phyloP scores from a whole-genome alignment of 2,113 vertebrate genomes.

The Pollimyrus isidori region DNA sequence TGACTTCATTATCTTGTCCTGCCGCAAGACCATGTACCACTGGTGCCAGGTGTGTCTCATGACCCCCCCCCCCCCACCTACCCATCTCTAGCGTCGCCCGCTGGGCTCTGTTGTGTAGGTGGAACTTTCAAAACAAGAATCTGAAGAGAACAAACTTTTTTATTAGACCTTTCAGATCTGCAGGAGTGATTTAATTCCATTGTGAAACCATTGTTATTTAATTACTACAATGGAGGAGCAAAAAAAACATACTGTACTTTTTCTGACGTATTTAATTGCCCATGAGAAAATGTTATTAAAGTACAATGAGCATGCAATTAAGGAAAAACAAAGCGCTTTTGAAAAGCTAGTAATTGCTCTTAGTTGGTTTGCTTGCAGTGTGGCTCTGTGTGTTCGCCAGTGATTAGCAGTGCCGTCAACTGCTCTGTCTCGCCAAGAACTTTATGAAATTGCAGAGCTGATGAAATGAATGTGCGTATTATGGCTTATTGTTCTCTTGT shows the following conservation, averaged over 20 bases:
- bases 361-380: not conserved
- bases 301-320: constrained; percentile 15
- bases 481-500: not conserved
- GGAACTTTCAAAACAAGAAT: not conserved
- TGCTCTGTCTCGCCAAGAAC: not conserved
- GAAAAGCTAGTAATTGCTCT: not conserved
- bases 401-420: not conserved
- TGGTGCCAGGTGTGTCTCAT: not conserved
- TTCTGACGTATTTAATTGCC: constrained; percentile 7
- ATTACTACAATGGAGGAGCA: not conserved
- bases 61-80: not conserved
- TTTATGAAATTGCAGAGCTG: not conserved
- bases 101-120: not conserved
- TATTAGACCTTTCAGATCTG: not conserved
- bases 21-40: not conserved
- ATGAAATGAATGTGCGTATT: not conserved
- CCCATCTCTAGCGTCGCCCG: not conserved
- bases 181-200: not conserved
- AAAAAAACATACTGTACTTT: not conserved
- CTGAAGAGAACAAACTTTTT: not conserved
- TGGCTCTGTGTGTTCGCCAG: not conserved
- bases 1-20: constrained; percentile 1
- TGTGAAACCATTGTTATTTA: not conserved
- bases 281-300: constrained; percentile 9
- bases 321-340: constrained; percentile 2